Percentiles rank a stretch among this genome's conserved stretches.
phyloP scores from a whole-genome alignment of 2,797 vertebrate species.

The Astyanax mexicanus region DNA sequence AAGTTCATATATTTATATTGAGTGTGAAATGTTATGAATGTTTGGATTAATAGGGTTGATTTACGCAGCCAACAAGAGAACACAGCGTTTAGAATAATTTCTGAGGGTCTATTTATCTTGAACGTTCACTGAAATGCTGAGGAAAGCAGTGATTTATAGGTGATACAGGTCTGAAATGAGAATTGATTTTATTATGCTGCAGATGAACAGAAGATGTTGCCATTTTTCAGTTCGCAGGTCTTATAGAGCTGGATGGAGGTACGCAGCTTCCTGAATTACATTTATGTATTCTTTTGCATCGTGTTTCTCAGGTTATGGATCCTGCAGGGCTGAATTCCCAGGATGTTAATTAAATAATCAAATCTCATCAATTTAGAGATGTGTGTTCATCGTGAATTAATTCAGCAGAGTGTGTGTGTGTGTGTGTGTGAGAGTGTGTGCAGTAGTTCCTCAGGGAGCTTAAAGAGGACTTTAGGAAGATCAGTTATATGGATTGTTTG shows the following conservation, averaged over 20 bases:
- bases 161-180: not conserved
- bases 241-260: not conserved
- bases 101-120: not conserved
- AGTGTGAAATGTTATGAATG: too few species aligned
- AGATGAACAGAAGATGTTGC: not conserved
- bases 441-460: not conserved
- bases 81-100: not conserved
- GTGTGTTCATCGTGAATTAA: not conserved
- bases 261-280: slow-evolving; percentile 2
- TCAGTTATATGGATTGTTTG: not conserved
- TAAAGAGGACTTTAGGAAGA: slow-evolving; percentile 5
- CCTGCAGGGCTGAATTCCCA: not conserved
- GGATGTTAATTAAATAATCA: slow-evolving; percentile 15
- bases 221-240: not conserved
- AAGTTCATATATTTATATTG: too few species aligned
- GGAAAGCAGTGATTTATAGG: not conserved
- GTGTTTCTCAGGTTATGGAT: not conserved
- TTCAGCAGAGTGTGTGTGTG: not conserved
- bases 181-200: not conserved
- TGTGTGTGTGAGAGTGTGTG: not conserved
- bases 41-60: too few species aligned
- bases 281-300: not conserved
- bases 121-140: not conserved
- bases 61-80: too few species aligned
- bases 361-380: slow-evolving; percentile 1